Evolutionary conservation across 2,888 invertebrate species (phyloP).

Genomic region (Volucella bombylans): DNA sequence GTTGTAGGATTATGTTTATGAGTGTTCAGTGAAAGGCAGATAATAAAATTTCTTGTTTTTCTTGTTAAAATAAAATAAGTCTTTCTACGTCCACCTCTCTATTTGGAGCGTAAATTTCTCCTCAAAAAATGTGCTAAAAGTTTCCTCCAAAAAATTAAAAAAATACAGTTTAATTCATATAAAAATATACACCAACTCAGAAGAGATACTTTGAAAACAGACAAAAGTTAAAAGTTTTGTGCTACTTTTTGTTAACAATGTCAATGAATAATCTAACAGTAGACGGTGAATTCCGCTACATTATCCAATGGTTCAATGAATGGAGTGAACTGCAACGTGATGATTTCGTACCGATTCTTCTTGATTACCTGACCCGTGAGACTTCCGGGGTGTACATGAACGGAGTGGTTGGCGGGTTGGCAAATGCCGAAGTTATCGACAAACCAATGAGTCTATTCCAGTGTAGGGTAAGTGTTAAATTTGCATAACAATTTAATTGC

Average conservation of each 20-base stretch:
- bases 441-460: constrained; percentile 92
- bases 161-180: background rate
- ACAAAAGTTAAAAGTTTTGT: no score
- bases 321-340: constrained; percentile 94
- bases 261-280: constrained; percentile 85
- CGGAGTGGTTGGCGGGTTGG: constrained; percentile 87
- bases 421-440: constrained; percentile 87
- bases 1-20: background rate
- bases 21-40: constrained; percentile 32
- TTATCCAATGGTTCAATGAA: constrained; percentile 93
- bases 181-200: background rate
- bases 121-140: constrained; percentile 28
- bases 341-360: constrained; percentile 90
- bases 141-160: constrained; percentile 15
- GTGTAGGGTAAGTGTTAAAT: constrained; percentile 86
- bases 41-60: constrained; percentile 67
- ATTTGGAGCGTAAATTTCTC: constrained; percentile 40
- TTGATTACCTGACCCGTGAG: constrained; percentile 84
- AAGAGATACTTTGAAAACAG: background rate
- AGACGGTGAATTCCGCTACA: constrained; percentile 90
- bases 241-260: constrained; percentile 79
- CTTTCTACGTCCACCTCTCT: background rate
- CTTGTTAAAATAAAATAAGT: constrained; percentile 13
- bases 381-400: constrained; percentile 87
- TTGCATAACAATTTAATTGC: background rate